Percentiles rank a stretch among this genome's conserved stretches.
These are phyloP conservation scores for Scaptomyza parva DNA, from an alignment of 2,888 invertebrate genomes.

Conservation along the genomic window DNA sequence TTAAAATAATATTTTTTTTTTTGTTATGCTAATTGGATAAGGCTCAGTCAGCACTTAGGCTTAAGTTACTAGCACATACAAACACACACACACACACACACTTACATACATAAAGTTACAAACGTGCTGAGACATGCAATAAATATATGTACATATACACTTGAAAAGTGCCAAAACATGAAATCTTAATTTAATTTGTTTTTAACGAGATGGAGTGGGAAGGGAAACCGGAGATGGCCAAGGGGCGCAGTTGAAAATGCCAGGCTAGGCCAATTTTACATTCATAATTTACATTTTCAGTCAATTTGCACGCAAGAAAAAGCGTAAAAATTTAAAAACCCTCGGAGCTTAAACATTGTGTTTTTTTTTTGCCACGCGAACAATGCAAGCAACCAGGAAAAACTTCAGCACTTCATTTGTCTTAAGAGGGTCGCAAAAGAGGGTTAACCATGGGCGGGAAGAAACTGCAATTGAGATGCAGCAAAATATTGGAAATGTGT, in stretches of 20 bases:
- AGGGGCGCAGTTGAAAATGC: slow-evolving; percentile 26
- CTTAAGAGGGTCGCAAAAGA: slow-evolving; percentile 16
- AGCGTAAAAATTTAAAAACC: slow-evolving; percentile 46
- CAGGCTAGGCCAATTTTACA: slow-evolving; percentile 27
- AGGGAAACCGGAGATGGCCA: slow-evolving; percentile 4
- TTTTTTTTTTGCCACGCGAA: slow-evolving; percentile 59
- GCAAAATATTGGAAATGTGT: slow-evolving; percentile 57
- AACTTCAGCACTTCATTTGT: slow-evolving; percentile 56
- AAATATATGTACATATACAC: slow-evolving; percentile 15
- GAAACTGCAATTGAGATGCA: slow-evolving; percentile 21
- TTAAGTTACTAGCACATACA: not conserved
- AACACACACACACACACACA: no score
- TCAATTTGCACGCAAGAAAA: slow-evolving; percentile 66
- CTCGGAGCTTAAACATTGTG: slow-evolving; percentile 47
- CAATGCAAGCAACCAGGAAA: not conserved
- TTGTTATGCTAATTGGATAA: slow-evolving; percentile 68
- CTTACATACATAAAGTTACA: not conserved
- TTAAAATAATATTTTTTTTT: slow-evolving; percentile 51
- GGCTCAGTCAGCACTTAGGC: slow-evolving; percentile 9
- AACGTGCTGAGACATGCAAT: slow-evolving; percentile 50
- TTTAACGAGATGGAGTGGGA: slow-evolving; percentile 46
- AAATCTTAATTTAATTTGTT: slow-evolving; percentile 71
- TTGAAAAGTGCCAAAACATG: slow-evolving; percentile 71
- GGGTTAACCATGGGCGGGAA: slow-evolving; percentile 3
- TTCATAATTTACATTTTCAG: slow-evolving; percentile 71